Percentiles rank a stretch among this genome's conserved stretches.
These are phyloP conservation scores for Megaustenia siamemsis DNA, from an alignment of 2,888 invertebrate species.

Conservation along the genomic window DNA sequence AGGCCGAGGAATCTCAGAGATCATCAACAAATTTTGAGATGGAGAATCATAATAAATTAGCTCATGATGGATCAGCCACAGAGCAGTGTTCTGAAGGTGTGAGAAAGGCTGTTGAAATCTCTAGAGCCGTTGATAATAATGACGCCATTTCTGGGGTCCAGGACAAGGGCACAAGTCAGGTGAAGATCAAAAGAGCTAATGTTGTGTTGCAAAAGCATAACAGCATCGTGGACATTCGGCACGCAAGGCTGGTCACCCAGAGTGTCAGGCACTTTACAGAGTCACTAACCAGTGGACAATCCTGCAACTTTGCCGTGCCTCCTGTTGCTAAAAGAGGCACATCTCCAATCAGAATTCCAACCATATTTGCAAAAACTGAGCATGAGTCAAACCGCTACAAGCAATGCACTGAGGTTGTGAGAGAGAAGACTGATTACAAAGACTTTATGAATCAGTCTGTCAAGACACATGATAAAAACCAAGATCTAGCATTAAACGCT, in stretches of 20 bases:
- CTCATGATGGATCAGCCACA: neutral
- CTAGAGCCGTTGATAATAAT: neutral
- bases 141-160: conserved; percentile 5
- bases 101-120: neutral
- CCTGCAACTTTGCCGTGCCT: conserved; percentile 60
- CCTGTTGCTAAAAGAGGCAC: conserved; percentile 67
- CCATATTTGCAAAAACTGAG: conserved; percentile 68
- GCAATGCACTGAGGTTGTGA: neutral
- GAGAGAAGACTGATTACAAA: conserved; percentile 46
- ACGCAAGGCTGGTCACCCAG: conserved; percentile 70
- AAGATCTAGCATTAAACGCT: neutral
- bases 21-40: neutral
- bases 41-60: neutral
- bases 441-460: neutral
- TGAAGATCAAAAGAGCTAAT: conserved; percentile 67
- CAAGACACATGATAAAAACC: neutral
- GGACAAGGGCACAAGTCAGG: neutral
- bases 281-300: conserved; percentile 39
- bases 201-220: conserved; percentile 66
- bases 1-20: neutral
- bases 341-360: conserved; percentile 74
- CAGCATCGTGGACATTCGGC: conserved; percentile 70
- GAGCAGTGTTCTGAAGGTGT: neutral
- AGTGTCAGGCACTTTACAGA: conserved; percentile 65
- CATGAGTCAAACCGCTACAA: conserved; percentile 39